Conservation (phyloP, 2,113 vertebrate species). For the Ptyas mucosa region DNA sequence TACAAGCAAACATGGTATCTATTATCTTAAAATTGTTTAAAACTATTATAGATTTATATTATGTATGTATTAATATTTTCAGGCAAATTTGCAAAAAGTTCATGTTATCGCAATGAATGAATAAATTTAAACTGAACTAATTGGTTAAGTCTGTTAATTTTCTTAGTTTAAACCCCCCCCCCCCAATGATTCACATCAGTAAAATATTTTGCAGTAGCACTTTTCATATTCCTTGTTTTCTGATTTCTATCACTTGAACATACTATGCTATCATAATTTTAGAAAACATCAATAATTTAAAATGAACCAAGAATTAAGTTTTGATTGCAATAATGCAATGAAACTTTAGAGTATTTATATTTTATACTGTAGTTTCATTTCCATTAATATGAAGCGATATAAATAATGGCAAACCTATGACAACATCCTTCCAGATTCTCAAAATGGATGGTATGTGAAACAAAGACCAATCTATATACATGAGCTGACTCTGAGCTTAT, state of each 20-base stretch:
- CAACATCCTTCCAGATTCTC: background rate
- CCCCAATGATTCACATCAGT: background rate
- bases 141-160: background rate
- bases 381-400: background rate
- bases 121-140: background rate
- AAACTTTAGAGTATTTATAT: background rate
- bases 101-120: background rate
- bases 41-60: background rate
- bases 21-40: background rate
- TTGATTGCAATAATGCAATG: background rate
- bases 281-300: background rate
- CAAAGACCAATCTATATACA: background rate
- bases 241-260: background rate
- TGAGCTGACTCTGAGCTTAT: background rate
- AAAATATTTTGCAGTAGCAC: background rate
- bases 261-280: background rate
- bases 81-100: background rate
- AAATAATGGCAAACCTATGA: background rate
- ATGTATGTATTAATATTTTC: background rate
- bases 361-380: background rate
- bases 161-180: background rate
- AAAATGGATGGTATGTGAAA: background rate
- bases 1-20: background rate
- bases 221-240: background rate
- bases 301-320: background rate